Percentiles rank a stretch among this genome's conserved stretches.
phyloP scores from a whole-genome alignment of 2,797 vertebrate genomes.

The Alosa sapidissima region DNA sequence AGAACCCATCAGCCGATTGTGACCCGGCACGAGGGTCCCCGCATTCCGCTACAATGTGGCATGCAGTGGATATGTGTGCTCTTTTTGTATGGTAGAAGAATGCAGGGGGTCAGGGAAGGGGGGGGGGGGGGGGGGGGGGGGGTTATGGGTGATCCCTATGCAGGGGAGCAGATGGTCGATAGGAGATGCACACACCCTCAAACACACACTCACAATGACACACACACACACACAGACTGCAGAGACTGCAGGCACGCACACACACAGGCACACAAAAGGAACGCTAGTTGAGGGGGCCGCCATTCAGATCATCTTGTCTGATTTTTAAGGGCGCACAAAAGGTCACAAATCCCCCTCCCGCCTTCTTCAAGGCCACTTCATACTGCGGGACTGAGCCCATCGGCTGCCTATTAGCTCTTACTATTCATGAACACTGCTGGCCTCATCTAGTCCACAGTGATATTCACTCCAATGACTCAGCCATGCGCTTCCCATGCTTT shows the following conservation, averaged over 20 bases:
- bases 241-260: background rate
- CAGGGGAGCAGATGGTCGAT: slow-evolving; percentile 67
- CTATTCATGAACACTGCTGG: slow-evolving; percentile 31
- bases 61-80: slow-evolving; percentile 26
- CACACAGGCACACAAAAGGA: slow-evolving; percentile 50
- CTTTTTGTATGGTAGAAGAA: slow-evolving; percentile 18
- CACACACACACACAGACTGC: background rate
- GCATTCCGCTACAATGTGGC: slow-evolving; percentile 56
- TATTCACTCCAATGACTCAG: slow-evolving; percentile 35
- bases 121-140: too few species aligned
- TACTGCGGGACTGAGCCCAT: slow-evolving; percentile 31
- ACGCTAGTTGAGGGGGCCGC: slow-evolving; percentile 41
- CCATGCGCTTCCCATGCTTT: background rate
- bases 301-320: slow-evolving; percentile 52
- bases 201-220: slow-evolving; percentile 23
- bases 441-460: slow-evolving; percentile 31
- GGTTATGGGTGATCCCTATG: slow-evolving; percentile 43
- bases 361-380: slow-evolving; percentile 16
- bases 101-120: slow-evolving; percentile 38
- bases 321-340: slow-evolving; percentile 21
- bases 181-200: slow-evolving; percentile 30
- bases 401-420: slow-evolving; percentile 24
- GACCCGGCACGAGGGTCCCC: slow-evolving; percentile 47
- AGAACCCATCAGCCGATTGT: slow-evolving; percentile 36
- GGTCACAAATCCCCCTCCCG: slow-evolving; percentile 34